These are phyloP conservation scores for Limnothrissa miodon DNA, from an alignment of 2,113 vertebrate species.

Conservation along the genomic window DNA sequence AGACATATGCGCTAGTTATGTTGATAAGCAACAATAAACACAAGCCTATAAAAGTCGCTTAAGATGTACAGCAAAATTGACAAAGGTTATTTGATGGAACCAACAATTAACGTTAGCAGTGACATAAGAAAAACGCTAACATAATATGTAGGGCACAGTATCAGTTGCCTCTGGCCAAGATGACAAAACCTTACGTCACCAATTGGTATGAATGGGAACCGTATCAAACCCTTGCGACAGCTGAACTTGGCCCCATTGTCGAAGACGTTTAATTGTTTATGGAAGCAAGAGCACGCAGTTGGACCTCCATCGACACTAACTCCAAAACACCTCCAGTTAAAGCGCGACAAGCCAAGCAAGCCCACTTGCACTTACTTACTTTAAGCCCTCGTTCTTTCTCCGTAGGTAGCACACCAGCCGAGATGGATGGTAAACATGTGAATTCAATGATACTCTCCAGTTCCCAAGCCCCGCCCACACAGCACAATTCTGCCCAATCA, in stretches of 20 bases:
- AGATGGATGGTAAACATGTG: conserved; percentile 63
- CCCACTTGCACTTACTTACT: conserved; percentile 43
- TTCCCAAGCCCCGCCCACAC: conserved; percentile 57
- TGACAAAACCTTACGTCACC: too few relatives aligned
- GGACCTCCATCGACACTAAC: neutral
- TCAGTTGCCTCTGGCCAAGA: too few relatives aligned
- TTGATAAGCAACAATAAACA: neutral
- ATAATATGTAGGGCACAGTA: neutral
- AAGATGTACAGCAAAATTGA: neutral
- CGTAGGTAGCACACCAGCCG: conserved; percentile 26
- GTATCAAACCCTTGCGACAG: too few relatives aligned
- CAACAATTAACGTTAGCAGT: neutral
- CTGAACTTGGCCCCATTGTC: too few relatives aligned
- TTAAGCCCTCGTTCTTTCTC: conserved; percentile 44
- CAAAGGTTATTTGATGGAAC: neutral
- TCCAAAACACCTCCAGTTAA: neutral
- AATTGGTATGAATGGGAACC: too few relatives aligned
- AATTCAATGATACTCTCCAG: conserved; percentile 54
- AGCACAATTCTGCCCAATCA: conserved; percentile 57
- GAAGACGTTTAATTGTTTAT: too few relatives aligned
- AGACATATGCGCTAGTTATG: too few relatives aligned
- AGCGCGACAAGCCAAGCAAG: neutral
- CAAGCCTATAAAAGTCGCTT: too few relatives aligned
- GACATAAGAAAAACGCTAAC: neutral
- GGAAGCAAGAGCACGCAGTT: neutral